Conservation (phyloP, 2,888 invertebrate species). For the Mayetiola destructor region DNA sequence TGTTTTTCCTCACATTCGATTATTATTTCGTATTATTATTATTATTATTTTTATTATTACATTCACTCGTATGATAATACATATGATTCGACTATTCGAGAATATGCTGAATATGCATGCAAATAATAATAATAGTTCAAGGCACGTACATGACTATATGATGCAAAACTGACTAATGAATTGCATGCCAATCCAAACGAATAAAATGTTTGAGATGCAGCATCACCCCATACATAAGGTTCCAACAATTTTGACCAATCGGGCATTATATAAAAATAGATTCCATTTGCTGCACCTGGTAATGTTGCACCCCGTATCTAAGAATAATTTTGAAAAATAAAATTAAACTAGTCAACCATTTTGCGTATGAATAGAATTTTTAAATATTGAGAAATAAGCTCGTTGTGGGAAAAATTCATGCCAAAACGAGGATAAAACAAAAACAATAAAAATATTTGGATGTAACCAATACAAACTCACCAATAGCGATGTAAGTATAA, state of each 20-base stretch:
- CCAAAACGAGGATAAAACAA: no score
- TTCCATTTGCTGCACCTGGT: constrained; percentile 56
- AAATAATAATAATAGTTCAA: background rate
- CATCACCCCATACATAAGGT: constrained; percentile 64
- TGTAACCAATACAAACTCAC: constrained; percentile 19
- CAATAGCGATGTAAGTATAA: constrained; percentile 49
- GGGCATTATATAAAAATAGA: constrained; percentile 58
- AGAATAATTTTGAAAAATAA: background rate
- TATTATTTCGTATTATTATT: background rate
- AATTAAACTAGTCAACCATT: no score
- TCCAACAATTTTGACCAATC: constrained; percentile 50
- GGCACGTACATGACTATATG: constrained; percentile 41
- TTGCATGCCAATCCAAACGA: constrained; percentile 65
- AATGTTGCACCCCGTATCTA: constrained; percentile 44
- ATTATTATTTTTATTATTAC: background rate
- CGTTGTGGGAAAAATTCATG: no score
- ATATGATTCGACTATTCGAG: no score
- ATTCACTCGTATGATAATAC: background rate
- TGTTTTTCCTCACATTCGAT: background rate
- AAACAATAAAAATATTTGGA: no score
- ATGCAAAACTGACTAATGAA: constrained; percentile 60
- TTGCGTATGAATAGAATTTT: background rate
- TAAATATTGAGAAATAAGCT: constrained; percentile 20
- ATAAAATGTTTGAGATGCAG: constrained; percentile 72
- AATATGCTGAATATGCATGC: no score